Base-by-base conservation (phyloP, 2,888 invertebrate species). In the Dorcus hopei region DNA sequence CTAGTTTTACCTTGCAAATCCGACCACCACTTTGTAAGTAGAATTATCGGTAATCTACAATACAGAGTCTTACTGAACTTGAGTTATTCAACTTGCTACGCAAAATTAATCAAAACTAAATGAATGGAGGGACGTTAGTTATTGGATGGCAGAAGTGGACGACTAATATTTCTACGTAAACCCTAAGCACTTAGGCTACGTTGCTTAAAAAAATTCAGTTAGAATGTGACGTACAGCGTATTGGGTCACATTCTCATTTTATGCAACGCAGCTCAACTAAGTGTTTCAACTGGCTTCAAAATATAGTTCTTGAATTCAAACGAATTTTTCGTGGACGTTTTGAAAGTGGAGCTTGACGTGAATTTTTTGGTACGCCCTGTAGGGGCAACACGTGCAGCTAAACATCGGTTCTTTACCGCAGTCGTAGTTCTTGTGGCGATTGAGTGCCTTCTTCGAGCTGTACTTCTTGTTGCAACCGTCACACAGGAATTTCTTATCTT, bases 401-500 rank as follows among this genome's bases (percentile, higher is more conserved):
- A 71, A 74, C 58, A 66, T 64, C 3, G 71, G 73, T 7, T 59
- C 53, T 54, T 72, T 70, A 9, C 63, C 65, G 45, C 67, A 67
- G 19, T 61, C 63, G 55, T 63, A 61, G n/a, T 43, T 51, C 40
- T 85, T 79, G 72, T 89, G 89, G 70, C 88, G 82, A 71, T 86
- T 82, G 69, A 89, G 83, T 38, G 87, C 87, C 69, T 87, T 87
- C 77, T 87, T 86, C 80, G 87, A 87, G 62, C 85, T 83, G 76
- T 89, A 89, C 68, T 85, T 85, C 73, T 87, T 83, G 73, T 86
- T 86, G 74, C 89, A 88, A 65, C 83, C 84, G 64, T 84, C 83
- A 73, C 88, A 86, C 66, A 84, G 81, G 61, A 77, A 81, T 49
- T 49, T 41, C 16, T 19, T 41, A 2, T 11, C 19, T 11, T 45